Conservation (phyloP, 2,888 invertebrate species). For the Rhorus exstirpatorius region DNA sequence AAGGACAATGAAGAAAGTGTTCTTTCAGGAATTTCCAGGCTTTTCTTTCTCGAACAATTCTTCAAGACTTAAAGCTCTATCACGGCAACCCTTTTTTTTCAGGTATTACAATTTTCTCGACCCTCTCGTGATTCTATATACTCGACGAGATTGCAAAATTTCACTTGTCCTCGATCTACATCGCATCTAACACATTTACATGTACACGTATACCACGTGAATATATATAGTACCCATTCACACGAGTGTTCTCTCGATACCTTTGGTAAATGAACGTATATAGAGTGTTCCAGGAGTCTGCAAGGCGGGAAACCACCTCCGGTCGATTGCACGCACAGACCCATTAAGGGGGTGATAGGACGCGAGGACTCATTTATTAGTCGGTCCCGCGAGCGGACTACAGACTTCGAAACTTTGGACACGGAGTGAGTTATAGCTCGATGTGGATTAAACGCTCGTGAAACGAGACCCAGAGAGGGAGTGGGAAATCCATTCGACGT, state of each 20-base stretch:
- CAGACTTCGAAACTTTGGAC: constrained; percentile 66
- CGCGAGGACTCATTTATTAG: constrained; percentile 64
- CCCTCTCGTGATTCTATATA: constrained; percentile 24
- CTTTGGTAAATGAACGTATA: constrained; percentile 64
- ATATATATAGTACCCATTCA: constrained; percentile 17
- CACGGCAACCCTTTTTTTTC: background rate
- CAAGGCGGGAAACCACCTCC: constrained; percentile 39
- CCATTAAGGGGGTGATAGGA: constrained; percentile 15
- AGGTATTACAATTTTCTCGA: constrained; percentile 20
- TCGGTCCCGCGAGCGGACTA: constrained; percentile 57
- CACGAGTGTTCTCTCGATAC: constrained; percentile 49
- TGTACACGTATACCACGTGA: background rate
- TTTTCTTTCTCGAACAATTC: constrained; percentile 13
- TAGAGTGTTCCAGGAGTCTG: constrained; percentile 52
- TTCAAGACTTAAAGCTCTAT: constrained; percentile 11
- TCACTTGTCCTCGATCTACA: constrained; percentile 47
- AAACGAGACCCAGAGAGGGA: constrained; percentile 49
- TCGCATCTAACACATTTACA: background rate
- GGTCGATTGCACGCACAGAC: constrained; percentile 17
- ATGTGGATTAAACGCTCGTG: constrained; percentile 62
- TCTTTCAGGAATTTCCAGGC: background rate
- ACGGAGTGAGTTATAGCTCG: constrained; percentile 59
- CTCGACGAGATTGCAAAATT: constrained; percentile 55
- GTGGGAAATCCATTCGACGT: constrained; percentile 25
- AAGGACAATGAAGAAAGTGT: background rate